Conservation (phyloP, 2,797 vertebrate species). For the Neomorphus geoffroyi region DNA sequence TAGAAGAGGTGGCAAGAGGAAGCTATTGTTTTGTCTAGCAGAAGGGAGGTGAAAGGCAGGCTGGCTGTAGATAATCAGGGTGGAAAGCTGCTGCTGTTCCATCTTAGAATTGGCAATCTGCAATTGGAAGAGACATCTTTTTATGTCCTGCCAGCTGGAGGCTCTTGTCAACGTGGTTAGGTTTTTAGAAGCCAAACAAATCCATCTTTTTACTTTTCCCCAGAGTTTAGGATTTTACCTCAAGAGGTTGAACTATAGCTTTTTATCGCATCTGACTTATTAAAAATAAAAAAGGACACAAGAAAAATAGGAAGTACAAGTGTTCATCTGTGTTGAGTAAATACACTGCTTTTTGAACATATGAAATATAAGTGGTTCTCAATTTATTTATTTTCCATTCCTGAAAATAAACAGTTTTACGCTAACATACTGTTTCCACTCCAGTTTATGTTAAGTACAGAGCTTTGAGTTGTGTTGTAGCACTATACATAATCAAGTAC, state of each 20-base stretch:
- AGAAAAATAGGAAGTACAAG: constrained; percentile 17
- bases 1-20: neutral
- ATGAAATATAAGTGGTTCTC: neutral
- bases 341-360: neutral
- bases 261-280: neutral
- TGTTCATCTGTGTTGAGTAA: constrained; percentile 9
- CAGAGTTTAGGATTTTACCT: constrained; percentile 22
- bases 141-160: constrained; percentile 7
- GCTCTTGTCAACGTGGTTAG: neutral
- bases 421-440: neutral
- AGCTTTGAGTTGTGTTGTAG: neutral
- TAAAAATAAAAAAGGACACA: constrained; percentile 12
- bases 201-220: constrained; percentile 30
- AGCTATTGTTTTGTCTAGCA: constrained; percentile 15
- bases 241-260: neutral
- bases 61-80: constrained; percentile 19
- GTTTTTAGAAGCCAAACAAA: constrained; percentile 53
- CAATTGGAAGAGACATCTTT: neutral
- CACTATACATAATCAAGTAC: neutral
- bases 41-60: neutral
- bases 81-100: neutral
- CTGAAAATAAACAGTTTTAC: constrained; percentile 13
- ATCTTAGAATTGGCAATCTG: constrained; percentile 22
- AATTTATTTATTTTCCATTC: constrained; percentile 17
- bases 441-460: neutral